Base-by-base conservation (phyloP, 2,113 vertebrate species). In the Caracal caracal region DNA sequence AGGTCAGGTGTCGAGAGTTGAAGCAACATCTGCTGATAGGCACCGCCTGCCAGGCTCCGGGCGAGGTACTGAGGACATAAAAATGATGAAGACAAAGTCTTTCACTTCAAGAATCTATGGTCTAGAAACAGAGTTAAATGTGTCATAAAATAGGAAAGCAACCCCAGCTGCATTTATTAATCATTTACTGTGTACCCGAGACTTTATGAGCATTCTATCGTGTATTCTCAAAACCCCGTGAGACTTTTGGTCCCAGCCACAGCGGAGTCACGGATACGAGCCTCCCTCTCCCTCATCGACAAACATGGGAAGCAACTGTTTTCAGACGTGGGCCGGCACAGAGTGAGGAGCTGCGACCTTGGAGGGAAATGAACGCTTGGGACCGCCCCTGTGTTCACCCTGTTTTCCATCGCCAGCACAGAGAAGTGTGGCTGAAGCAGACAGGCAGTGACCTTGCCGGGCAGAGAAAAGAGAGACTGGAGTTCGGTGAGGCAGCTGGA, bases 101-200 rank as follows among this genome's bases (percentile, higher is more conserved):
- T 92, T 75, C 86, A 94, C 33, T 75, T 89, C n/a, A 96, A 92
- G 22, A 49, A 33, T 66, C 75, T 78, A 6, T 51, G 61, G 24
- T 35, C 5, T 43, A 80, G n/a, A 51, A n/a, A 86, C 17, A 84
- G 30, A 6, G n/a, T 16, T 70, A 22, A 63, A 37, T 71, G 20
- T 66, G 2, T 17, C 68, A 59, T 75, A 82, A 68, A 37, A 33
- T 92, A 37, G 47, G 70, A 56, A 94, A 59, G 75, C 81, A 9
- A n/a, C 20, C 37, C 17, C 11, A 49, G 16, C 47, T 93, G 49
- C 63, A 47, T 43, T 87, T 71, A 35, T 22, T 73, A 56, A 61
- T 13, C 82, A 59, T 2, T 85, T 59, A 10, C 17, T 61, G 2
- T 35, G 33, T 19, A 13, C 59, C 4, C 7, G 22, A 63, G 35